Evolutionary conservation across 2,797 vertebrate genomes (phyloP), one percentile per base, ranked within the genome.

Genomic region (Vireo griseus): DNA sequence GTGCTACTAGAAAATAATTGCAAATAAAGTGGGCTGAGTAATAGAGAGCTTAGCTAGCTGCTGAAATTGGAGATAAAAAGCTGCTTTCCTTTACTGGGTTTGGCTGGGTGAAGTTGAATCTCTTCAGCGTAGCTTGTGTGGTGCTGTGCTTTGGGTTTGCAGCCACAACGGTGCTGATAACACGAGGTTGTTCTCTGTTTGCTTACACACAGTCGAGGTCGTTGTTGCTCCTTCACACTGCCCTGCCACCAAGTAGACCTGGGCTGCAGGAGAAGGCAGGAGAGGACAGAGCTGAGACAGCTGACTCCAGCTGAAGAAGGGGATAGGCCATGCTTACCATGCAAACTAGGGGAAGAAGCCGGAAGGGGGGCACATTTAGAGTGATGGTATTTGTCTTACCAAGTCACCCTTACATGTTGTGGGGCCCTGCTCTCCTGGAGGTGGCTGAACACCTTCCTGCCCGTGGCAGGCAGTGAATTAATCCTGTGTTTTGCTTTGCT

Each of bases 381-480:
- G 6, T 15, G 4, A 14, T 2, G 16, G 4, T 0, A 0, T 58
- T 84, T 50, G 12, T 37, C 45, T 81, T 61, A 21, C n/a, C 31
- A 25, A 25, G 17, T 37, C 19, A 39, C n/a, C 0, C 0, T 74
- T 45, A 13, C 0, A 0, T 0, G 0, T 39, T 9, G 3, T 16
- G 20, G 37, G 58, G 37, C 62, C 18, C 37, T n/a, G 45, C 10
- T 57, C 1, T 67, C 28, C 45, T 69, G 26, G 29, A 8, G 26
- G 1, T 42, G 39, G 57, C 47, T 59, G 52, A 45, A 14, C 13
- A 10, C 11, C 3, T 25, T 31, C 62, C 33, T 68, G 20, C 18
- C 9, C 0, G 0, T 13, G 28, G 37, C 22, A 40, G 62, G 20
- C 3, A 8, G 7, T 28, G 29, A 52, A 57, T 26, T 14, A 44